phyloP scores from a whole-genome alignment of 2,113 vertebrate species.

The Tretioscincus oriximinensis region DNA sequence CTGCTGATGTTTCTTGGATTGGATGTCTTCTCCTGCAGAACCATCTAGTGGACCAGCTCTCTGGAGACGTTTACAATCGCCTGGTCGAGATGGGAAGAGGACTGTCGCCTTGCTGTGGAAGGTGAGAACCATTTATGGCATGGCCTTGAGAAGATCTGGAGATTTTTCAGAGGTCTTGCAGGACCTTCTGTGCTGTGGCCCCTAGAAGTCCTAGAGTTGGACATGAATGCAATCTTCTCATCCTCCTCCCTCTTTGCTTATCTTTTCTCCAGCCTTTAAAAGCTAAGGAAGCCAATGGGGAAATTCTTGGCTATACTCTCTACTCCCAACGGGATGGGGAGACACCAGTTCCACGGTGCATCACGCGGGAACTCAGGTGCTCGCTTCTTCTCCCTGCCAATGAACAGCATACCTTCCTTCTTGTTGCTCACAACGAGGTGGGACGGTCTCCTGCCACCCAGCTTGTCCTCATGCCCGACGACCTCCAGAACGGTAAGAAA shows the following conservation, averaged over 20 bases:
- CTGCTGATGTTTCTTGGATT: too few relatives aligned
- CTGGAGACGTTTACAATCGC: slow-evolving; percentile 30
- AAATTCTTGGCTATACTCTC: slow-evolving; percentile 35
- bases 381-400: not conserved
- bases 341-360: not conserved
- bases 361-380: slow-evolving; percentile 1
- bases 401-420: not conserved
- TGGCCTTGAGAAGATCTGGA: too few relatives aligned
- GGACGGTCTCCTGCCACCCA: slow-evolving; percentile 25
- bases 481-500: slow-evolving; percentile 9
- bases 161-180: too few relatives aligned
- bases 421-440: not conserved
- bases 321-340: slow-evolving; percentile 6
- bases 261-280: slow-evolving; percentile 21
- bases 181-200: too few relatives aligned
- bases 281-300: slow-evolving; percentile 25
- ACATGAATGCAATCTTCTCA: not conserved
- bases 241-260: too few relatives aligned
- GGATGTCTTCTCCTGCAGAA: not conserved
- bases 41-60: slow-evolving; percentile 25
- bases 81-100: not conserved
- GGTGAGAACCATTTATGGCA: slow-evolving; percentile 24
- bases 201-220: too few relatives aligned
- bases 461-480: not conserved
- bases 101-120: slow-evolving; percentile 51